Evolutionary conservation across 2,113 vertebrate species (phyloP).

Genomic region (Caranx melampygus): DNA sequence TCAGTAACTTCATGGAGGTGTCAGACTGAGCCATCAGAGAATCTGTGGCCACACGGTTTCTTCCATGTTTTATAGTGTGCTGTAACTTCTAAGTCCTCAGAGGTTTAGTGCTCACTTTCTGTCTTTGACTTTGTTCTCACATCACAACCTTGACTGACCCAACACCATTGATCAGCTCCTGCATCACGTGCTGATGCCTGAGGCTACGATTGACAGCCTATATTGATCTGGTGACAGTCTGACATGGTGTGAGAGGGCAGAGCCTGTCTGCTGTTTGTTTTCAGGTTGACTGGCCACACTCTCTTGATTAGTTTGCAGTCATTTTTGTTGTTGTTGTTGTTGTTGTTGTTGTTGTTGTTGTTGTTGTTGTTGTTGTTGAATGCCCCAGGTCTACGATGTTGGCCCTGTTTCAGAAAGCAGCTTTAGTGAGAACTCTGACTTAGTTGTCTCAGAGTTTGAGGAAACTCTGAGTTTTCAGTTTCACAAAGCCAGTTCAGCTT

Average conservation of each 20-base stretch:
- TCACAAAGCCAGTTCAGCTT: too few species aligned
- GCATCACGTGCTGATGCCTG: conserved; percentile 57
- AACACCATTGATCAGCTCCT: conserved; percentile 53
- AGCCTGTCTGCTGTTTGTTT: conserved; percentile 19
- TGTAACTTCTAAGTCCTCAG: background rate
- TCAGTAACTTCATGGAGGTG: background rate
- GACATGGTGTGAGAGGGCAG: conserved; percentile 6
- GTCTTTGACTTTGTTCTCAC: conserved; percentile 43
- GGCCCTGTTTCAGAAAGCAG: too few species aligned
- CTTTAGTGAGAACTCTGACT: too few species aligned
- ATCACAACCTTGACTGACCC: conserved; percentile 65
- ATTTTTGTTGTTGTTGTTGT: background rate
- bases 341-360: background rate
- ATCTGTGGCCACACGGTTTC: background rate
- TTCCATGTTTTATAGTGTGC: background rate
- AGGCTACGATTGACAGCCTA: conserved; percentile 59
- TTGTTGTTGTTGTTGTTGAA: background rate
- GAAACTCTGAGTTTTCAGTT: too few species aligned
- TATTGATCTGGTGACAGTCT: conserved; percentile 58
- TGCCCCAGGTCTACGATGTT: background rate
- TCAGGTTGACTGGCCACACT: background rate
- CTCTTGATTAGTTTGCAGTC: conserved; percentile 1
- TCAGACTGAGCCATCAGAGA: background rate
- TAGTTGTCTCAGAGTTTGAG: too few species aligned
- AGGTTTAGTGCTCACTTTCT: conserved; percentile 6